phyloP scores from a whole-genome alignment of 2,797 vertebrate species.

The Aplochiton taeniatus region DNA sequence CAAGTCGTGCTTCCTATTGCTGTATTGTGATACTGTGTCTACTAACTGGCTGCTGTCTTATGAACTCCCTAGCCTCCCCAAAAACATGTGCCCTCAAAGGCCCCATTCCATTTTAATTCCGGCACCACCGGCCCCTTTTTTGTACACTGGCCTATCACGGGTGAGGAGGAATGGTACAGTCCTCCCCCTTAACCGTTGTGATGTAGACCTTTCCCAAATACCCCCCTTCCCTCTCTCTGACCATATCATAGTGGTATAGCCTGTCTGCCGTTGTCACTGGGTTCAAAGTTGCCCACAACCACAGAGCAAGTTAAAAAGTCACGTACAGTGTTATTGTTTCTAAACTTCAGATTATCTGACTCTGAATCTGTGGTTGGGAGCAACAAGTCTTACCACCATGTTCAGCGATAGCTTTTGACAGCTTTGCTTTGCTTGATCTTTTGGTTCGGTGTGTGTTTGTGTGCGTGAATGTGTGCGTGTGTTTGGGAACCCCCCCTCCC shows the following conservation, averaged over 20 bases:
- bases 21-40: constrained; percentile 54
- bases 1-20: constrained; percentile 65
- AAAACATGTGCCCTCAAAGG: constrained; percentile 2
- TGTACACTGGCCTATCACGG: constrained; percentile 42
- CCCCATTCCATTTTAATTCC: constrained; percentile 45
- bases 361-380: constrained; percentile 53
- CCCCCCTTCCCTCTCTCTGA: constrained; percentile 45
- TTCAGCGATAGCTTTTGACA: constrained; percentile 74
- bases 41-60: constrained; percentile 37
- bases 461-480: constrained; percentile 17
- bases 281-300: constrained; percentile 40
- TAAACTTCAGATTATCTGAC: constrained; percentile 25
- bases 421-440: constrained; percentile 81
- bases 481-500: constrained; percentile 23
- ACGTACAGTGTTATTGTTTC: no score
- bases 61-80: neutral
- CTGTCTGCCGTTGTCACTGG: constrained; percentile 54
- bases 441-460: constrained; percentile 21
- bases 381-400: constrained; percentile 43
- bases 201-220: constrained; percentile 37
- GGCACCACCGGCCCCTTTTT: constrained; percentile 27
- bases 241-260: constrained; percentile 65
- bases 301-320: constrained; percentile 38
- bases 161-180: constrained; percentile 63
- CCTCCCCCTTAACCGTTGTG: constrained; percentile 38